Conservation (phyloP, 1,140 invertebrate genomes). For the Amphibalanus amphitrite region DNA sequence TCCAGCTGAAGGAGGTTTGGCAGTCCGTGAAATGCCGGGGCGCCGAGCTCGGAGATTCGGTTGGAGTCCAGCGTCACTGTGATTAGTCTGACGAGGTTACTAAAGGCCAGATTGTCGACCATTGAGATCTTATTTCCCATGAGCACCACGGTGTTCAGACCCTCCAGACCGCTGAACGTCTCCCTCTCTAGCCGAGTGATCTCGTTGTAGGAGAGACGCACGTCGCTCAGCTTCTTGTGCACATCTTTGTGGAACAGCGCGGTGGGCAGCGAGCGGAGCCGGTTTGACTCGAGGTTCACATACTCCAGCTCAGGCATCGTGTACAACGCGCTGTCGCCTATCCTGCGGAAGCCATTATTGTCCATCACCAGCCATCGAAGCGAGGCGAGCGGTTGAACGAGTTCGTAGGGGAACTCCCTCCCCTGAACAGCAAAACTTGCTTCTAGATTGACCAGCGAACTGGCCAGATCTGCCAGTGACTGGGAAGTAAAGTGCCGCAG, state of each 20-base stretch:
- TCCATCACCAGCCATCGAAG: constrained; percentile 70
- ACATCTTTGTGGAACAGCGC: constrained; percentile 42
- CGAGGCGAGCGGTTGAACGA: constrained; percentile 45
- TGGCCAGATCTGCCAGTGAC: constrained; percentile 50
- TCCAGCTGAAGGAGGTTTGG: constrained; percentile 47
- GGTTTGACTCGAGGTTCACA: constrained; percentile 74
- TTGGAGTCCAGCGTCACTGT: constrained; percentile 43
- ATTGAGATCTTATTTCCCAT: constrained; percentile 47
- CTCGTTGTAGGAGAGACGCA: constrained; percentile 55
- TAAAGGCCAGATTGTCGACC: constrained; percentile 39
- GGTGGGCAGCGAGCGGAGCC: constrained; percentile 17
- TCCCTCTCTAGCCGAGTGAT: constrained; percentile 38
- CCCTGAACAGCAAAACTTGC: constrained; percentile 59
- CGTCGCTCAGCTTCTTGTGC: constrained; percentile 53
- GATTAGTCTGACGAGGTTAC: constrained; percentile 43
- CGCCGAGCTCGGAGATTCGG: constrained; percentile 18
- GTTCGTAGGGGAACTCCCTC: constrained; percentile 53
- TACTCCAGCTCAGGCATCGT: constrained; percentile 46
- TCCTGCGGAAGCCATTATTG: constrained; percentile 46
- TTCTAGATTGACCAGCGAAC: constrained; percentile 60
- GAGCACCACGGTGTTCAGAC: constrained; percentile 48
- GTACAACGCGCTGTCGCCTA: constrained; percentile 19
- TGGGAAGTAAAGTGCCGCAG: constrained; percentile 53
- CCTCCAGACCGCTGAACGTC: constrained; percentile 42
- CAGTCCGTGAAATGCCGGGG: constrained; percentile 43